A percentile compares a stretch with the other conserved stretches of the same genome.
These are phyloP conservation scores for Trichogramma evanescens DNA, from an alignment of 2,888 invertebrate genomes.

Conservation along the genomic window DNA sequence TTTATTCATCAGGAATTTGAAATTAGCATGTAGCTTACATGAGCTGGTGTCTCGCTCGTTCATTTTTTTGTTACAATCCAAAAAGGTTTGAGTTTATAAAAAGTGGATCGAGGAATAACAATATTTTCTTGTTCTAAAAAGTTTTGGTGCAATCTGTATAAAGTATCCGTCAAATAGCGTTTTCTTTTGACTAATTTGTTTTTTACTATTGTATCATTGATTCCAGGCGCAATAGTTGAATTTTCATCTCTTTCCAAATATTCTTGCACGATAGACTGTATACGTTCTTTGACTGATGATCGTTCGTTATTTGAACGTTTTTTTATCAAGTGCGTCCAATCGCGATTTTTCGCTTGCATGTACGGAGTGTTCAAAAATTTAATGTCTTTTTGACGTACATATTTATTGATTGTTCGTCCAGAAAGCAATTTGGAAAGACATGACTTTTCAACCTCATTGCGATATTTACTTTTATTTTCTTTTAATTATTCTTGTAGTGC, in stretches of 20 bases:
- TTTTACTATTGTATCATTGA: not conserved
- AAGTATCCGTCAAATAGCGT: not conserved
- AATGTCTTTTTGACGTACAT: no score
- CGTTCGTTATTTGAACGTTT: no score
- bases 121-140: not conserved
- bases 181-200: not conserved
- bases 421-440: no score
- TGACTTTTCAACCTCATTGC: no score
- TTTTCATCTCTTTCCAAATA: conserved; percentile 1
- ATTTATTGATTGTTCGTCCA: no score
- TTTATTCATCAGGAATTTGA: not conserved
- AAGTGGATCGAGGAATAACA: not conserved
- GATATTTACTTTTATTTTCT: no score
- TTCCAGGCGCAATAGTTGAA: not conserved
- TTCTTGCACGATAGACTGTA: no score
- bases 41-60: not conserved
- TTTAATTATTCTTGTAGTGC: no score
- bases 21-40: not conserved
- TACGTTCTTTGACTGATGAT: no score
- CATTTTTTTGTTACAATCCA: not conserved
- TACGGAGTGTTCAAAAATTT: no score
- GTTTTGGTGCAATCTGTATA: not conserved
- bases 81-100: not conserved
- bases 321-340: no score
- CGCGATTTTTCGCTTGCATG: no score